Evolutionary conservation across 2,113 vertebrate species (phyloP).

Genomic region (Electrona antarctica): DNA sequence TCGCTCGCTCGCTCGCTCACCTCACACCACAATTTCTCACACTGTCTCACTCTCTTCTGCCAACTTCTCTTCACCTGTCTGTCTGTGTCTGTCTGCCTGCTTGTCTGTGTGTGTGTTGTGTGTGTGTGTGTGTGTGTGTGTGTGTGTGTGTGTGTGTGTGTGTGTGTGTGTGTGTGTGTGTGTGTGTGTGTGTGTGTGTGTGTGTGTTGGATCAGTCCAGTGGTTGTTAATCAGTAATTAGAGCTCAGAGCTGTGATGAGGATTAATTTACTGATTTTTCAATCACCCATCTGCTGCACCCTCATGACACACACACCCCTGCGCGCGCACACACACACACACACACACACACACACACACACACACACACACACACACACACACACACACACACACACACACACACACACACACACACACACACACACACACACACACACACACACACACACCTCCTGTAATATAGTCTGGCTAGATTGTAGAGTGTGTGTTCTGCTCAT

Average conservation of each 20-base stretch:
- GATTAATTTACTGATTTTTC: conserved; percentile 68
- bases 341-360: conserved; percentile 24
- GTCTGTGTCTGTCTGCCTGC: no score
- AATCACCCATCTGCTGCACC: conserved; percentile 64
- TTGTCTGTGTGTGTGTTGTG: no score
- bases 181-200: no score
- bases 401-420: background rate
- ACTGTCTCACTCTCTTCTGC: no score
- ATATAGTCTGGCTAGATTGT: no score
- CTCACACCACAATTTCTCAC: no score
- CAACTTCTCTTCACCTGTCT: no score
- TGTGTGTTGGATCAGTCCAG: conserved; percentile 36
- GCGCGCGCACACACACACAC: conserved; percentile 13
- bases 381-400: conserved; percentile 1
- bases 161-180: no score
- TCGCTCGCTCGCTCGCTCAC: no score
- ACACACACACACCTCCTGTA: background rate
- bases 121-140: no score
- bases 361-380: conserved; percentile 16
- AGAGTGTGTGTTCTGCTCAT: no score
- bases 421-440: conserved; percentile 20
- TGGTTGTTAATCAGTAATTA: conserved; percentile 75
- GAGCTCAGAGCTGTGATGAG: conserved; percentile 62
- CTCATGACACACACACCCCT: conserved; percentile 8
- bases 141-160: no score